Percentiles rank a stretch among this genome's conserved stretches.
Evolutionary conservation across 2,797 vertebrate genomes (phyloP).

Genomic region (Pseudomugil tenellus): DNA sequence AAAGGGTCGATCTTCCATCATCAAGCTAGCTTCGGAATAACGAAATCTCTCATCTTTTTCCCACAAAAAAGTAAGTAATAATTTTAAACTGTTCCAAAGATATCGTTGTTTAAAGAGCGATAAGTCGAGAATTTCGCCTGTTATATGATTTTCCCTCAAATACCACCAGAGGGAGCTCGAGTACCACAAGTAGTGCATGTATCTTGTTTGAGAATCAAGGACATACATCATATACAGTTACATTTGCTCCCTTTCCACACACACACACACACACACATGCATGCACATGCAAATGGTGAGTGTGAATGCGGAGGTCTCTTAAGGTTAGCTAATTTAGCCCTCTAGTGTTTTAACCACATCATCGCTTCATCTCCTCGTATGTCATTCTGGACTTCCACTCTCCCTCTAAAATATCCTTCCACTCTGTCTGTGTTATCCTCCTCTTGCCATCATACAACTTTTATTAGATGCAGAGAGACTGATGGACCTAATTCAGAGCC

Average conservation of each 20-base stretch:
- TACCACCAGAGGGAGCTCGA: too few relatives aligned
- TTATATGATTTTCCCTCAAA: too few relatives aligned
- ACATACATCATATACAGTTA: conserved; percentile 17
- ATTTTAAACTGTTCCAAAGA: too few relatives aligned
- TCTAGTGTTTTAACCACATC: conserved; percentile 66
- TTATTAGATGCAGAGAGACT: conserved; percentile 45
- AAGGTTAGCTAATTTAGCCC: conserved; percentile 75
- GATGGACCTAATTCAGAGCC: conserved; percentile 42
- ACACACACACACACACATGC: conserved; percentile 12
- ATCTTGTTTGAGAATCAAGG: too few relatives aligned
- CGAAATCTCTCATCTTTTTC: too few relatives aligned
- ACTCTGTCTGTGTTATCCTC: neutral
- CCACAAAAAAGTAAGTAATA: too few relatives aligned
- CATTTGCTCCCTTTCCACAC: neutral
- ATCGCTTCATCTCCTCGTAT: conserved; percentile 44
- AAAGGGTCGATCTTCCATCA: too few relatives aligned
- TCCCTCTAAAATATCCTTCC: conserved; percentile 42
- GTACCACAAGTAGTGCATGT: too few relatives aligned
- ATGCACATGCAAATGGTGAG: conserved; percentile 21
- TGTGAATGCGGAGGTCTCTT: conserved; percentile 35
- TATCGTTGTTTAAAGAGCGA: too few relatives aligned
- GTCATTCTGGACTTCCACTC: conserved; percentile 35
- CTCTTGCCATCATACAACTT: conserved; percentile 48
- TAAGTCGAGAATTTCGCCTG: too few relatives aligned
- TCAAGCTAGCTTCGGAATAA: too few relatives aligned